phyloP scores from a whole-genome alignment of 1,140 invertebrate species.

The Procambarus virginalis region DNA sequence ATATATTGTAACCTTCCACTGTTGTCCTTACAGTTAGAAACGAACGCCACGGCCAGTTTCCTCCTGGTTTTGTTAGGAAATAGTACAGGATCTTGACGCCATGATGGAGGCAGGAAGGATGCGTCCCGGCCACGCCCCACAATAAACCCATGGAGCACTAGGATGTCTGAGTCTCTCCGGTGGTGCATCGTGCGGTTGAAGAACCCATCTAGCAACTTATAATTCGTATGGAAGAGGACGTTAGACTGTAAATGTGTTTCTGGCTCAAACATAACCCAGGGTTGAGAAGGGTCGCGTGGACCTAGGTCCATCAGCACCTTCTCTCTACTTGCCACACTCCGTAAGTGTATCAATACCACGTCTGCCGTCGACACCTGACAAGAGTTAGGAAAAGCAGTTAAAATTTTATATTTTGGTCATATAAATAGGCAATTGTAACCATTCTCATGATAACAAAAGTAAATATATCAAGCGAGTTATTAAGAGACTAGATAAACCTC shows the following conservation, averaged over 20 bases:
- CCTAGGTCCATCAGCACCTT: constrained; percentile 76
- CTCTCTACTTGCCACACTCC: not conserved
- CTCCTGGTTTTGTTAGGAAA: too few relatives aligned
- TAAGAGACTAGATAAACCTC: too few relatives aligned
- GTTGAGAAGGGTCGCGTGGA: constrained; percentile 84
- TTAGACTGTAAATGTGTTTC: constrained; percentile 29
- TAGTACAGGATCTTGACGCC: not conserved
- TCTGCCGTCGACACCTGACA: not conserved
- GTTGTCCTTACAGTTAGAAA: not conserved
- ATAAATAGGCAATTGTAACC: too few relatives aligned
- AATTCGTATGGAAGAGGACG: constrained; percentile 75
- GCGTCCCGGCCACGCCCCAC: constrained; percentile 15
- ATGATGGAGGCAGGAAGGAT: not conserved
- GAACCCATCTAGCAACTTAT: constrained; percentile 51
- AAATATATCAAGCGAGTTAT: too few relatives aligned
- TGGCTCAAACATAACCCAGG: constrained; percentile 76
- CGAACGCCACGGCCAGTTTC: not conserved
- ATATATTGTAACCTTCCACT: not conserved
- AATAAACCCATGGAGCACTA: constrained; percentile 71
- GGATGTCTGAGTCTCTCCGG: constrained; percentile 72
- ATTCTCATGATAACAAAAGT: too few relatives aligned
- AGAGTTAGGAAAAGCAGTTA: too few relatives aligned
- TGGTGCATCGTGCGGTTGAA: constrained; percentile 75
- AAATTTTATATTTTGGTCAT: too few relatives aligned
- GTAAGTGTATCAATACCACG: constrained; percentile 31